Evolutionary conservation across 2,797 vertebrate genomes (phyloP), one percentile per base, ranked within the genome.

Genomic region (Pantherophis vulpinus): DNA sequence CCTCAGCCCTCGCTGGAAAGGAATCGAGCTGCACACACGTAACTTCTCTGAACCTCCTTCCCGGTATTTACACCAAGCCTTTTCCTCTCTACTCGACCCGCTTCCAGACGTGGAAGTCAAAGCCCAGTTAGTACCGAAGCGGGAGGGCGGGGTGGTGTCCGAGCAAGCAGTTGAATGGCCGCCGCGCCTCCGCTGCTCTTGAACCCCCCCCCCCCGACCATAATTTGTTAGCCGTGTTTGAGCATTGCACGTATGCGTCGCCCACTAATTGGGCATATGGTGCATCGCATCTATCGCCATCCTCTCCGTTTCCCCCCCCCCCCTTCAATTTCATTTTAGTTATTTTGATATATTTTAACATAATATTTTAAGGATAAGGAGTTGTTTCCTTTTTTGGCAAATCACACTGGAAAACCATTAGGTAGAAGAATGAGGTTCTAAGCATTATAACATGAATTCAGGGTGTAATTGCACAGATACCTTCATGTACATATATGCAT

Each of bases 291-390:
- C 42, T 25, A 12, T 25, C 10, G 10, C 42, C 20, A 12, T 47
- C 70, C 16, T 37, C 32, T 37, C 18, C 9, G 25, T 42, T 23
- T 1, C 20, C 1, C 2, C 0, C 1, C 8, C 70, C 32, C 0
- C 3, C 37, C 1, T 18, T 11, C 70, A 47, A 25, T 83, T 47
- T 47, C 47, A 12, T 25, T 47, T 83, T 83, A 12, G 42, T 83
- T 83, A 83, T 83, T 47, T 83, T 83, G 10, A 25, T 13, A 47
- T 47, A 47, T 83, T 13, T 83, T 23, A 79, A 47, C 20, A 54
- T 54, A 51, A 51, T 8, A 51, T 42, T 3, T 63, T 12, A 47
- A 83, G 20, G 37, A 47, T 25, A 47, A 83, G 37, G 20, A 5
- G 20, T 83, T 83, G 1, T 83, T 83, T 83, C 10, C 20, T 83